Percentiles rank a stretch among this genome's conserved stretches.
Evolutionary conservation across 1,140 invertebrate genomes (phyloP).

Genomic region (Rhizoglyphus robini): DNA sequence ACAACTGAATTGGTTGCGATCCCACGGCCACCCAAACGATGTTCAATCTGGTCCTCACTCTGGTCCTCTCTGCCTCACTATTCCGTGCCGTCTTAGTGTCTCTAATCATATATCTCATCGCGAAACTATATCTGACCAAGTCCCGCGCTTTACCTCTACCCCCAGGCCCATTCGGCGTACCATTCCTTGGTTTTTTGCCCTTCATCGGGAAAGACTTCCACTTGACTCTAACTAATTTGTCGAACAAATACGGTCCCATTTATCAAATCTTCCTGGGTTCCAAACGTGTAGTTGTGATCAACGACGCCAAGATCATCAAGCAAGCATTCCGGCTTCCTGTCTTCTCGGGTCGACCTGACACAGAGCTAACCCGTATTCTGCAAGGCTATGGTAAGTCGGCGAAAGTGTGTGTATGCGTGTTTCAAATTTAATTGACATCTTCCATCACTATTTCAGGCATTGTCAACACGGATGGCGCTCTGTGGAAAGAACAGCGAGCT

Average conservation of each 20-base stretch:
- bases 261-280: slow-evolving; percentile 65
- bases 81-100: background rate
- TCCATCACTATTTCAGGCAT: slow-evolving; percentile 54
- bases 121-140: background rate
- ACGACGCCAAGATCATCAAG: slow-evolving; percentile 64
- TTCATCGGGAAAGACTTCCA: slow-evolving; percentile 58
- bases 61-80: slow-evolving; percentile 8
- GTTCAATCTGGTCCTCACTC: slow-evolving; percentile 1
- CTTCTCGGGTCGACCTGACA: slow-evolving; percentile 68
- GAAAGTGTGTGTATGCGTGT: background rate
- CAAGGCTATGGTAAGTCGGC: slow-evolving; percentile 76
- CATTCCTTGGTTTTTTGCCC: slow-evolving; percentile 62
- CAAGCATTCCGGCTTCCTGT: slow-evolving; percentile 68
- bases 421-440: background rate
- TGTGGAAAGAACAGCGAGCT: slow-evolving; percentile 80
- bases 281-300: slow-evolving; percentile 65
- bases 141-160: slow-evolving; percentile 35
- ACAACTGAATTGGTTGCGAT: no score
- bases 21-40: background rate
- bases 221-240: slow-evolving; percentile 55
- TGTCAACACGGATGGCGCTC: slow-evolving; percentile 69
- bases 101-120: background rate
- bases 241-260: slow-evolving; percentile 58
- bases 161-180: slow-evolving; percentile 69
- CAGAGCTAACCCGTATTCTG: slow-evolving; percentile 65